phyloP scores from a whole-genome alignment of 2,888 invertebrate genomes.

The Crocallis elinguaria region DNA sequence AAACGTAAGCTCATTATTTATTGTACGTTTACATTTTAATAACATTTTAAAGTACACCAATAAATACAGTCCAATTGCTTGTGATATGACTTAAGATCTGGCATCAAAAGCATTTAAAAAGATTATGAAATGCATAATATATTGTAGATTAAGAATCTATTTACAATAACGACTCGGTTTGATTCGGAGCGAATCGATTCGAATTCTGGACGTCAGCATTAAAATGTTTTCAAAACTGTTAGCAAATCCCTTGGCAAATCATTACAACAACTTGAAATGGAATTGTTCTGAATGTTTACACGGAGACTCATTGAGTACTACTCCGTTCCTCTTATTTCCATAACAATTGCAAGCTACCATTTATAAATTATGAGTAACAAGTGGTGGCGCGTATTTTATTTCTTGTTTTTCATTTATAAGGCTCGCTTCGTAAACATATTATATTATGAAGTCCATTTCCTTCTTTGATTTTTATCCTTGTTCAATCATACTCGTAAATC shows the following conservation, averaged over 20 bases:
- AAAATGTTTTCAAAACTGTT: slow-evolving; percentile 15
- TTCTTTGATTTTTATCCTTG: neutral
- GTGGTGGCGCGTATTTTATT: neutral
- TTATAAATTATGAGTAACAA: slow-evolving; percentile 12
- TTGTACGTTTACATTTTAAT: slow-evolving; percentile 16
- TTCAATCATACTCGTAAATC: too few species aligned
- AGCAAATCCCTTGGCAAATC: neutral
- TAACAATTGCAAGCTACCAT: slow-evolving; percentile 16
- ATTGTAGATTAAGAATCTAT: neutral
- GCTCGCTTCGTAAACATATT: neutral
- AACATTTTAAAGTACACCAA: neutral
- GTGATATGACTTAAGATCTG: neutral
- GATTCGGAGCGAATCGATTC: neutral
- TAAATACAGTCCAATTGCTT: neutral
- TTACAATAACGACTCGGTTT: neutral
- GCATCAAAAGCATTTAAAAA: slow-evolving; percentile 3
- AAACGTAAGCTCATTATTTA: slow-evolving; percentile 15
- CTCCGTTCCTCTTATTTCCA: slow-evolving; percentile 14
- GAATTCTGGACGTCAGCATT: neutral
- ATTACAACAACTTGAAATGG: slow-evolving; percentile 3
- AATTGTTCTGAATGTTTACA: slow-evolving; percentile 24
- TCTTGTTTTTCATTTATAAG: neutral
- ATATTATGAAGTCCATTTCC: neutral
- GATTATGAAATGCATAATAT: neutral
- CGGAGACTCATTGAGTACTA: slow-evolving; percentile 10